Evolutionary conservation across 2,113 vertebrate species (phyloP), one percentile per base, ranked within the genome.

Genomic region (Callaeas wilsoni): DNA sequence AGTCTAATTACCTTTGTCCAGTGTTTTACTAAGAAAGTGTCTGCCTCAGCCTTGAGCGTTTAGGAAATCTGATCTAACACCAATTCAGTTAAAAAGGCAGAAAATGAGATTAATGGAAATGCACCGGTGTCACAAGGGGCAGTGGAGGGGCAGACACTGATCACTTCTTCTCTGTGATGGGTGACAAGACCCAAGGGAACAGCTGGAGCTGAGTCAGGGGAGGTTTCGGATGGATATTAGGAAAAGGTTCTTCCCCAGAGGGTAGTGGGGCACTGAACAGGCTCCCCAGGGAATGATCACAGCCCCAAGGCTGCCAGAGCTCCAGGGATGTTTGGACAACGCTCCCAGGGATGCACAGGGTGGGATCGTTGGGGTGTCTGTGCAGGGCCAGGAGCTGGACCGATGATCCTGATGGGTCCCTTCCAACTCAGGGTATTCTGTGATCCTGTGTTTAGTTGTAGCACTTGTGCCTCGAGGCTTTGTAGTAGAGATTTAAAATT

Each of bases 251-350:
- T 68, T 60, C 4, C 27, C 15, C 33, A 37, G 73, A 39, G 37
- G 18, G 16, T 12, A n/a, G 7, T 5, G 5, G 2, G 44, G 35
- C 53, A 52, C 53, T 60, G 73, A 1, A 0, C 22, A 32, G 44
- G 26, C 32, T 50, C 26, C 21, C 21, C 52, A 52, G 32, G 71
- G 22, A 50, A 14, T 44, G 37, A 71, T 2, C 71, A 17, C 1
- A 0, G 32, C 26, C 44, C 35, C 0, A 1, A 59, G 71, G 32
- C 37, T 68, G 62, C 27, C 44, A 32, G 27, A 59, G 27, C 33
- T 68, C 14, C 53, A 19, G 46, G 29, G 16, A 2, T 0, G 0
- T 11, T 52, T 52, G 17, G 17, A 33, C 37, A 37, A 1, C 0
- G 0, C 21, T 44, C 13, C 26, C 21, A 50, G 52, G 16, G 25